Conservation (phyloP, 1,140 invertebrate species). For the Heliconius hermathena region DNA sequence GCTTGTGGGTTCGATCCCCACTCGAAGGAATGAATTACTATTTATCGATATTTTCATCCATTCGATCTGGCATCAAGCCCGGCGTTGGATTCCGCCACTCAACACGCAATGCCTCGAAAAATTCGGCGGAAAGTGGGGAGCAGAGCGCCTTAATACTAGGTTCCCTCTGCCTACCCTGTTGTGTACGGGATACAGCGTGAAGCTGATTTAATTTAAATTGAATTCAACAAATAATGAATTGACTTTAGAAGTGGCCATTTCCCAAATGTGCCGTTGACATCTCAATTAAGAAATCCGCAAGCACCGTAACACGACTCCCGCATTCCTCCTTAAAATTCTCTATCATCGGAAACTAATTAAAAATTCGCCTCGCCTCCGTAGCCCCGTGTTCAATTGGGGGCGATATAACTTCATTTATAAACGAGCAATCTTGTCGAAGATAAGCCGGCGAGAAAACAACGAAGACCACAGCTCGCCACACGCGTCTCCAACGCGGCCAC, state of each 20-base stretch:
- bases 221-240: constrained; percentile 57
- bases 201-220: too few relatives aligned
- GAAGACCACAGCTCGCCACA: constrained; percentile 74
- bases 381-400: constrained; percentile 73
- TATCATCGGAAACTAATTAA: constrained; percentile 82
- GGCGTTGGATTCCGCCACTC: too few relatives aligned
- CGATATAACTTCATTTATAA: constrained; percentile 82
- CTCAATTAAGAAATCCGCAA: constrained; percentile 76
- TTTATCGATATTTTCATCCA: too few relatives aligned
- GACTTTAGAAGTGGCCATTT: constrained; percentile 41
- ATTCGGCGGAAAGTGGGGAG: too few relatives aligned
- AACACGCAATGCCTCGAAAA: too few relatives aligned
- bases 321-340: constrained; percentile 77
- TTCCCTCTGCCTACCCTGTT: too few relatives aligned
- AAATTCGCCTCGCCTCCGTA: constrained; percentile 78
- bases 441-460: constrained; percentile 80
- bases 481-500: constrained; percentile 65
- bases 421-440: constrained; percentile 79
- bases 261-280: constrained; percentile 51
- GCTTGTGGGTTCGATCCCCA: too few relatives aligned
- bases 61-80: too few relatives aligned
- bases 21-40: too few relatives aligned
- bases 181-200: too few relatives aligned
- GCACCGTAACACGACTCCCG: constrained; percentile 66
- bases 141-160: too few relatives aligned